Evolutionary conservation across 2,797 vertebrate genomes (phyloP).

Genomic region (Zenarchopterus dispar): DNA sequence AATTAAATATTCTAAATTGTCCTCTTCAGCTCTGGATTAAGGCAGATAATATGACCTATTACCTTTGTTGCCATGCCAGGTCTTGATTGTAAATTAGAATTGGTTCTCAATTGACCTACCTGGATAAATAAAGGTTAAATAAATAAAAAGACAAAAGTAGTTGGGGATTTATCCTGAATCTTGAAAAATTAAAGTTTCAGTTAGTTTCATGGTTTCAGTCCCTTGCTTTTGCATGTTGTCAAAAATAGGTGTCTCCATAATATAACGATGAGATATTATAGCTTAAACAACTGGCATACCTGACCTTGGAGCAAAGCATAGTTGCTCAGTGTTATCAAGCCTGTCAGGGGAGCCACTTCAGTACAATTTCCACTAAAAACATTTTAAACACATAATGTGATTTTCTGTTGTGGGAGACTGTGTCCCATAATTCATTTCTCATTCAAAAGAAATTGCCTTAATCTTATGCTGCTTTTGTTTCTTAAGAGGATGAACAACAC

Average conservation of each 20-base stretch:
- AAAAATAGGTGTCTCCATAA: slow-evolving; percentile 4
- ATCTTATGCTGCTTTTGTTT: slow-evolving; percentile 13
- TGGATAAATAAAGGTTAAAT: too few relatives aligned
- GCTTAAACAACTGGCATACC: slow-evolving; percentile 44
- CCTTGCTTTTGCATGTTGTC: not conserved
- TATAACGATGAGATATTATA: slow-evolving; percentile 23
- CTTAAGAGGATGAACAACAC: slow-evolving; percentile 1
- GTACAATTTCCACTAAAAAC: slow-evolving; percentile 26
- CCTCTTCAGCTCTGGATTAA: too few relatives aligned
- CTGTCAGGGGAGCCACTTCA: slow-evolving; percentile 55
- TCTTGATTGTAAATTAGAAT: too few relatives aligned
- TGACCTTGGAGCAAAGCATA: slow-evolving; percentile 47
- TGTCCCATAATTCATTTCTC: slow-evolving; percentile 26
- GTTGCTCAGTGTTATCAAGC: slow-evolving; percentile 57
- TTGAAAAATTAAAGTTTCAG: not conserved
- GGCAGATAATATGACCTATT: too few relatives aligned
- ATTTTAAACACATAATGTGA: slow-evolving; percentile 53
- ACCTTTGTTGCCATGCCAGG: too few relatives aligned
- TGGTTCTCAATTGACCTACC: too few relatives aligned
- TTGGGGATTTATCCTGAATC: too few relatives aligned
- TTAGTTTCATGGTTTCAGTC: slow-evolving; percentile 1
- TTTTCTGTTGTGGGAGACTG: slow-evolving; percentile 19
- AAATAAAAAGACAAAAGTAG: too few relatives aligned
- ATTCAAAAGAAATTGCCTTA: slow-evolving; percentile 32
- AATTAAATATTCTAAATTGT: too few relatives aligned